Evolutionary conservation across 2,888 invertebrate genomes (phyloP).

Genomic region (Stenoptilia bipunctidactyla): DNA sequence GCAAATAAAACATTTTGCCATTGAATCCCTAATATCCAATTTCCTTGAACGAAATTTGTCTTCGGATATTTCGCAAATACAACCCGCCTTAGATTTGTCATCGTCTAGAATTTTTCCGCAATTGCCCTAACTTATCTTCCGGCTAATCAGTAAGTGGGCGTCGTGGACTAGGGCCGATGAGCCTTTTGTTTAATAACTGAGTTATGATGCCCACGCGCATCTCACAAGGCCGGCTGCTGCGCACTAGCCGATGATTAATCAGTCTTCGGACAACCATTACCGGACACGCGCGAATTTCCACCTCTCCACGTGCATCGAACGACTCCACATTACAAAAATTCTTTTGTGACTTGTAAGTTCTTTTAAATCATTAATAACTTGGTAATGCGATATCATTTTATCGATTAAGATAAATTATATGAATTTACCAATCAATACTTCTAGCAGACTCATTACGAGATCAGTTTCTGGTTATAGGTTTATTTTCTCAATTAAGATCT

Average conservation of each 20-base stretch:
- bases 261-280: constrained; percentile 38
- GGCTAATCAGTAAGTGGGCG: neutral
- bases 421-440: neutral
- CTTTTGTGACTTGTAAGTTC: neutral
- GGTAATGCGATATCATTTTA: neutral
- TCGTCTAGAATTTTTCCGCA: too few species aligned
- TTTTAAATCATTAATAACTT: neutral
- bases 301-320: constrained; percentile 25
- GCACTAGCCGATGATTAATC: constrained; percentile 65
- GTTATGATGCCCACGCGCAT: constrained; percentile 57
- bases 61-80: too few species aligned
- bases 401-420: neutral
- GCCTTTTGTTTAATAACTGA: constrained; percentile 29
- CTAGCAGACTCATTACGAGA: neutral
- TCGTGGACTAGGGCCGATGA: constrained; percentile 28
- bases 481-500: too few species aligned
- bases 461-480: too few species aligned
- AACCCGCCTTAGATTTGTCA: too few species aligned
- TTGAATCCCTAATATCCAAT: too few species aligned
- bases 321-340: neutral
- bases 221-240: constrained; percentile 52
- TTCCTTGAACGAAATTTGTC: too few species aligned
- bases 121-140: too few species aligned
- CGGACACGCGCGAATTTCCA: constrained; percentile 47
- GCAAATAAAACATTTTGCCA: too few species aligned